Base-by-base conservation (phyloP, 2,113 vertebrate genomes). In the Zosterops pallidus region DNA sequence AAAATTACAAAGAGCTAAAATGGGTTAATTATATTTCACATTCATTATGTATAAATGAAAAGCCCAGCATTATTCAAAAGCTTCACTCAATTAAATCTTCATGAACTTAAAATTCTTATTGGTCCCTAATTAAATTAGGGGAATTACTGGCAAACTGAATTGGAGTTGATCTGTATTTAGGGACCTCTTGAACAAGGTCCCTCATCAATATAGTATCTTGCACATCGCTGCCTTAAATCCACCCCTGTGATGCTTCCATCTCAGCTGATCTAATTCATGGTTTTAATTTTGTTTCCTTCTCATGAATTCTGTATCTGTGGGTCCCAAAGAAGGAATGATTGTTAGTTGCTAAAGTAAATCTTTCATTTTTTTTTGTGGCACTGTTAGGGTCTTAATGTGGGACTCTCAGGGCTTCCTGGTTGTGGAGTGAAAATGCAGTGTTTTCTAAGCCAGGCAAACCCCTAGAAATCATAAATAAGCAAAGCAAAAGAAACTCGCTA, bases 21-120 rank as follows among this genome's bases (percentile, higher is more conserved):
- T 74, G 57, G 62, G 94, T 95, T 97, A 95, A 97, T 97, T 96
- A 90, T 89, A 82, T 97, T 96, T 96, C 63, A 92, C 77, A 84
- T 96, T 94, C 96, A n/a, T 92, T 78, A 95, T 86, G 90, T 44
- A 80, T 62, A 97, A 90, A 96, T 94, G 94, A 96, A 96, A 95
- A 97, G 76, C 94, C 71, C 63, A 80, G 65, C 86, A 65, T 94
- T 97, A 95, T 96, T 94, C 80, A 92, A 87, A 91, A 90, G 72
- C 46, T 79, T 90, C 94, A 95, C 86, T 95, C 96, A 97, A 89
- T 96, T 95, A 94, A 89, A 96, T 89, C 81, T 96, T 96, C 70
- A 65, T 94, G 80, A 94, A 82, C 90, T 86, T 90, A 94, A 96
- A 91, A 83, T 94, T 94, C 80, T 92, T 95, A 92, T 90, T 93